phyloP scores from a whole-genome alignment of 2,888 invertebrate genomes.

The Lasioglossum pauxillum region DNA sequence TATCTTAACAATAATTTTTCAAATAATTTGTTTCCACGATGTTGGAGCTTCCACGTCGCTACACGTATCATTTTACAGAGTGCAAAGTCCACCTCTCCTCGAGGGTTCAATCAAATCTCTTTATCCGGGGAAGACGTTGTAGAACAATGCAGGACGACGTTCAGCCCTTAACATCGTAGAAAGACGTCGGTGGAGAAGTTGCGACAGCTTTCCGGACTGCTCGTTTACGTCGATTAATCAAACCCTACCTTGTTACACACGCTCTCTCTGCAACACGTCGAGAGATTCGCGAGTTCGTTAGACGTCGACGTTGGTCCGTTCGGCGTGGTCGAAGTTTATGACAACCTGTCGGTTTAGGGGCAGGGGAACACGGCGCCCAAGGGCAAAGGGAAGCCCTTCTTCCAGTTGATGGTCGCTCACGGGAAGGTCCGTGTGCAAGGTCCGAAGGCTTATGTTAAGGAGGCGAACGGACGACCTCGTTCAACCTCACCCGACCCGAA shows the following conservation, averaged over 20 bases:
- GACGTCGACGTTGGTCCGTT: slow-evolving; percentile 23
- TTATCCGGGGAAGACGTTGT: not conserved
- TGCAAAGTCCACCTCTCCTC: not conserved
- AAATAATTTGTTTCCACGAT: not conserved
- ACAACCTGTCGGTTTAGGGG: slow-evolving; percentile 53
- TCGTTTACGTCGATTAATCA: slow-evolving; percentile 49
- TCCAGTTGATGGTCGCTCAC: slow-evolving; percentile 51
- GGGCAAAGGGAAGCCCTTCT: slow-evolving; percentile 60
- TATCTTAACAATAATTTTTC: not conserved
- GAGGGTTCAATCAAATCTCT: not conserved
- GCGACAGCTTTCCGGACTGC: slow-evolving; percentile 44
- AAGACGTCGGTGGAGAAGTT: slow-evolving; percentile 14
- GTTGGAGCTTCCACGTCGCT: not conserved
- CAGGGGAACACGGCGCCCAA: slow-evolving; percentile 57
- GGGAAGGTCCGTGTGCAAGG: slow-evolving; percentile 62
- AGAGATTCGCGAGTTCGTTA: slow-evolving; percentile 34
- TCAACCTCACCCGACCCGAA: slow-evolving; percentile 43
- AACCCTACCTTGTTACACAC: slow-evolving; percentile 23
- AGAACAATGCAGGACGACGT: slow-evolving; percentile 14
- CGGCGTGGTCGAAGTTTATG: slow-evolving; percentile 54
- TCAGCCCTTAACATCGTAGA: slow-evolving; percentile 31
- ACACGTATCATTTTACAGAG: not conserved
- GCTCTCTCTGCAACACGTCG: slow-evolving; percentile 4
- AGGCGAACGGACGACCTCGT: slow-evolving; percentile 52
- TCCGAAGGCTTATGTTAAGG: slow-evolving; percentile 72